Evolutionary conservation across 2,113 vertebrate species (phyloP).

Genomic region (Tyrannus savana): DNA sequence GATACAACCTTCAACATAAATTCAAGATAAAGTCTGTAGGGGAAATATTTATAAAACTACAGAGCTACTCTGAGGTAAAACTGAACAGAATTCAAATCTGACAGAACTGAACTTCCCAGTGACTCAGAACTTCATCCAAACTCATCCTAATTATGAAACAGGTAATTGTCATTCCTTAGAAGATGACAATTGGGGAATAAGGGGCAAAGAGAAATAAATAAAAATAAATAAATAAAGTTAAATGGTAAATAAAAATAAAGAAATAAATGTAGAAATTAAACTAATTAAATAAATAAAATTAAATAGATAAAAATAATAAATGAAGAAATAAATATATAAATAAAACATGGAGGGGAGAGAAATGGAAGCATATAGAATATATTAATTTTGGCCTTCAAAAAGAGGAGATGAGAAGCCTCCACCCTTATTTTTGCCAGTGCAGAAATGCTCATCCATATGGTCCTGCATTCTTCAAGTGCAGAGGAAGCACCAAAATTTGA

Average conservation of each 20-base stretch:
- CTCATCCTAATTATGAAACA: neutral
- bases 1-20: neutral
- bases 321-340: neutral
- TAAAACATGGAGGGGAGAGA: neutral
- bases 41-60: neutral
- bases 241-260: neutral
- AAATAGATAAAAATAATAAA: no score
- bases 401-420: neutral
- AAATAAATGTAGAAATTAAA: neutral
- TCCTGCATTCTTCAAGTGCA: neutral
- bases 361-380: neutral
- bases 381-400: neutral
- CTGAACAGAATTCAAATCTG: no score
- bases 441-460: rapidly evolving
- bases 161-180: conserved; percentile 11
- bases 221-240: no score
- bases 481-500: neutral
- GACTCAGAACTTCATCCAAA: conserved; percentile 24
- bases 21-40: neutral
- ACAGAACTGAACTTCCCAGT: neutral
- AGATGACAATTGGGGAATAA: neutral
- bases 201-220: no score
- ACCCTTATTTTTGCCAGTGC: neutral
- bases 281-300: neutral
- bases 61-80: conserved; percentile 17